Evolutionary conservation across 2,113 vertebrate genomes (phyloP), one percentile per base, ranked within the genome.

Genomic region (Rhipidura dahli): DNA sequence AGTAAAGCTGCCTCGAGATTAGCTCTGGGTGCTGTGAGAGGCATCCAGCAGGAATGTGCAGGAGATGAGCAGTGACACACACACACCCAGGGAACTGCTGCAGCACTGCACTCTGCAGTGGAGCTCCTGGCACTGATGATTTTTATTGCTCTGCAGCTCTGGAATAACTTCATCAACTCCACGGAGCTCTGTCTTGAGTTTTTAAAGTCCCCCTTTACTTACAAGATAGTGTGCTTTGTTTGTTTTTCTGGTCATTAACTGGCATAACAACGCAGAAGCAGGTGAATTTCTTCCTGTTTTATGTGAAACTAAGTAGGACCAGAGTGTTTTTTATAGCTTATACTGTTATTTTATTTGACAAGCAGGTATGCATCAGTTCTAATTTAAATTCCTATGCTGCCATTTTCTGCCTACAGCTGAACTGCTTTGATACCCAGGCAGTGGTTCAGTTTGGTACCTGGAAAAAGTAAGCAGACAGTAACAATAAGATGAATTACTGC

Each of bases 21-120:
- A 66, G 60, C 49, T 51, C 7, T 63, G 83, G 47, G 7, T 76
- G 37, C 59, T 45, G 51, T 22, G 80, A 47, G 71, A 73, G 63
- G 42, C 12, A 0, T 15, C 75, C 37, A 31, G 83, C 64, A 89
- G 93, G 37, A 51, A 19, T 0, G 1, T 50, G 61, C 0, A 2
- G 71, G 39, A 17, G 76, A n/a, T 66, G 2, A 27, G 63, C 54
- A 72, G 47, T 4, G 87, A 24, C 18, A 4, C 35, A 19, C 47
- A 7, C 2, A 0, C 3, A 50, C 30, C 54, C 31, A 33, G 57
- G 84, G 56, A 83, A 18, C 42, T 66, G 3, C 66, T 81, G 89
- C 65, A 31, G 75, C 10, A 2, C 42, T 49, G 61, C 75, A 24
- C 45, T 35, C 87, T 72, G 78, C 57, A 45, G 18, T 40, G 68